Conservation (phyloP, 2,797 vertebrate species). For the Fundulus diaphanus region DNA sequence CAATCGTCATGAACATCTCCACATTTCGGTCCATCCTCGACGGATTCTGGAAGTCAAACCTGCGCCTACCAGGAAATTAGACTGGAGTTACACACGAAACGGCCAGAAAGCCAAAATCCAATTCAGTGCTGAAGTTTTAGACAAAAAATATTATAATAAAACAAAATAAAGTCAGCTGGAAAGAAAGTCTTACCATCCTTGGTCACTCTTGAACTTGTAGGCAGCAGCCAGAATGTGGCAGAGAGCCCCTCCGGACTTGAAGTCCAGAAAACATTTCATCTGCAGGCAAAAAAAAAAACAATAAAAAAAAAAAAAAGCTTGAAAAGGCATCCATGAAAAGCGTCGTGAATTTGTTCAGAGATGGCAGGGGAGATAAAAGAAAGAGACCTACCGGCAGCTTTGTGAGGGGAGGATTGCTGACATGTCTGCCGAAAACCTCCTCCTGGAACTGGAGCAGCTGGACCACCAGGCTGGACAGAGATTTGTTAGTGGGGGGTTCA, state of each 20-base stretch:
- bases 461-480: conserved; percentile 95
- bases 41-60: conserved; percentile 99
- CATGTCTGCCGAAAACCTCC: conserved; percentile 97
- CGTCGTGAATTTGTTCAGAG: not conserved
- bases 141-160: not conserved
- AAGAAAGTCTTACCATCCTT: conserved; percentile 92
- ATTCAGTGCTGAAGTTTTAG: not conserved
- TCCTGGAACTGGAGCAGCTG: conserved; percentile 98
- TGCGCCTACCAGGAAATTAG: conserved; percentile 88
- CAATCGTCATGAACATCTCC: conserved; percentile 99
- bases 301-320: conserved; percentile 25
- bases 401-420: conserved; percentile 97
- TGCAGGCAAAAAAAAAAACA: conserved; percentile 61
- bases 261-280: conserved; percentile 98
- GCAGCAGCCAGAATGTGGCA: conserved; percentile 97
- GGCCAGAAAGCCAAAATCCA: conserved; percentile 38
- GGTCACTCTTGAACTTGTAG: conserved; percentile 99
- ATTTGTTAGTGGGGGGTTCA: conserved; percentile 97
- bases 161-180: conserved; percentile 30
- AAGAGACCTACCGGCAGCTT: conserved; percentile 87
- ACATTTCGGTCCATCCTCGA: conserved; percentile 98
- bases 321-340: not conserved
- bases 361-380: not conserved
- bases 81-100: conserved; percentile 79
- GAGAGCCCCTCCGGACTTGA: conserved; percentile 94